phyloP scores from a whole-genome alignment of 2,888 invertebrate species.

The Geotrupes spiniger region DNA sequence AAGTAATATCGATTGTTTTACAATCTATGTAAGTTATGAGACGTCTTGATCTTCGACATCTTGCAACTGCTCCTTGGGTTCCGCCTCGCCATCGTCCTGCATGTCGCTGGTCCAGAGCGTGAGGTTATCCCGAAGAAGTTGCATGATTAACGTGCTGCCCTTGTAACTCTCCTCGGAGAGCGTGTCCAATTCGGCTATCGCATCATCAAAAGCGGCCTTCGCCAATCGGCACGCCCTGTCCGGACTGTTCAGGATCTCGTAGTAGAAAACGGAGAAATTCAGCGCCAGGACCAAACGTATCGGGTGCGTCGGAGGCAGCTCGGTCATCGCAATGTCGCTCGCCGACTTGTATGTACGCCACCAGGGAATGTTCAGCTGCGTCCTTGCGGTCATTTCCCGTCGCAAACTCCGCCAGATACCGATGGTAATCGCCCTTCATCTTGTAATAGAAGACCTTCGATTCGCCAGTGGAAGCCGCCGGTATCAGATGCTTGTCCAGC shows the following conservation, averaged over 20 bases:
- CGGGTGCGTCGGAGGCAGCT: conserved; percentile 95
- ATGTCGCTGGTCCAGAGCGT: conserved; percentile 99
- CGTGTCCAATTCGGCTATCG: conserved; percentile 97
- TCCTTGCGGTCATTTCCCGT: conserved; percentile 96
- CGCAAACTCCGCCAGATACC: conserved; percentile 97
- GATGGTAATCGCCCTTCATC: conserved; percentile 99
- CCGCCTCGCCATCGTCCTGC: conserved; percentile 91
- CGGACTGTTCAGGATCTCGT: conserved; percentile 97
- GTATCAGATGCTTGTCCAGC: conserved; percentile 93
- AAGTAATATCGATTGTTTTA: no score
- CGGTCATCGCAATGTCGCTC: conserved; percentile 95
- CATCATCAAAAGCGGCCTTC: conserved; percentile 98
- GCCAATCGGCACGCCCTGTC: conserved; percentile 97
- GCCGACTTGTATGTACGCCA: conserved; percentile 97
- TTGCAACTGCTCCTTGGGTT: conserved; percentile 87
- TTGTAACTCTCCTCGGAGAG: conserved; percentile 98
- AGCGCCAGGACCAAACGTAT: conserved; percentile 95
- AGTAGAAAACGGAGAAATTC: conserved; percentile 99
- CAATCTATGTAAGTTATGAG: conserved; percentile 65
- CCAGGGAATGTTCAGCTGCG: conserved; percentile 93
- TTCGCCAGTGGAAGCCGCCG: conserved; percentile 90
- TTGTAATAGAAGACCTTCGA: conserved; percentile 95
- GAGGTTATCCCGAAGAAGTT: conserved; percentile 97
- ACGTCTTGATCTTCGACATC: conserved; percentile 95
- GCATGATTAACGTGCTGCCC: conserved; percentile 99